A percentile compares a stretch with the other conserved stretches of the same genome.
These are phyloP conservation scores for Platygyra sinensis DNA, from an alignment of 64 coral and sea anemone species.

Conservation along the genomic window DNA sequence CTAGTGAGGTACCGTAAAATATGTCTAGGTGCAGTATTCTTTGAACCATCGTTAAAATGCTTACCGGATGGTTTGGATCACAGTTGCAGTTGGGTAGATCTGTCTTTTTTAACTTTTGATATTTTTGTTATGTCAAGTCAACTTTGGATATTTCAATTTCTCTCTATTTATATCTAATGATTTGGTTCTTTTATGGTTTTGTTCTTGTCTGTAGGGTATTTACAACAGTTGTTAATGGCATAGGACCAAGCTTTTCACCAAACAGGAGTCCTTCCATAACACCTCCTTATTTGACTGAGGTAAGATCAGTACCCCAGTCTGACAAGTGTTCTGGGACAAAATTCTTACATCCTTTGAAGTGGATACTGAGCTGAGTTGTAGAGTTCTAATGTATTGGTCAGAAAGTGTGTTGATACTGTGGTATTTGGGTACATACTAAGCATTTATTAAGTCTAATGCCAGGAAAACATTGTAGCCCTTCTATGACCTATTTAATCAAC, in stretches of 20 bases:
- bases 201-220: conserved; percentile 62
- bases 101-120: no score
- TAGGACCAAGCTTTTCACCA: conserved; percentile 92
- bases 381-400: not conserved
- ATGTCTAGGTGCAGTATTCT: not conserved
- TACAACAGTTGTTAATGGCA: conserved; percentile 95
- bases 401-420: not conserved
- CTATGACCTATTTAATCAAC: no score
- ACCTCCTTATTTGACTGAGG: conserved; percentile 81
- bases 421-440: no score
- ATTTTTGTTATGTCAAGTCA: no score
- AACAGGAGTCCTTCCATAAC: conserved; percentile 84
- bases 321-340: no score
- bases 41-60: not conserved
- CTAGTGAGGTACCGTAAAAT: conserved; percentile 76
- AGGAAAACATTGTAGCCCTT: no score
- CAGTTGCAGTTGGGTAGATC: no score
- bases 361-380: no score
- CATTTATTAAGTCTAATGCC: no score
- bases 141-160: no score
- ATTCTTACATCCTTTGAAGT: no score
- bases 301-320: not conserved
- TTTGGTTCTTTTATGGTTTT: not conserved
- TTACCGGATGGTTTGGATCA: not conserved
- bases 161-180: not conserved